Base-by-base conservation (phyloP, 2,113 vertebrate genomes). In the Rallus limicola region DNA sequence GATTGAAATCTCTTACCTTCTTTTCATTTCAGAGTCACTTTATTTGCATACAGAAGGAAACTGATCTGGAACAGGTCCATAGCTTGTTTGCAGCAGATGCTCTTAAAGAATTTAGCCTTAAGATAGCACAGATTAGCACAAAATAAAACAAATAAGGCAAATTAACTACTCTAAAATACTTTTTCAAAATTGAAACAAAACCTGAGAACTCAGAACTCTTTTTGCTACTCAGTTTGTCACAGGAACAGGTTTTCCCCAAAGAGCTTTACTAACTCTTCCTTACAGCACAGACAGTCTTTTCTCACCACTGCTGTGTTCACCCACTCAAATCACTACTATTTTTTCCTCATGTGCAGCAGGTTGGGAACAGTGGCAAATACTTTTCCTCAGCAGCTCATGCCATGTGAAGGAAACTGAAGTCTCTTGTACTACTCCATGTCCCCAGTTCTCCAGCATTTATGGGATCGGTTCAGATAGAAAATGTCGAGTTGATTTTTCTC, bases 71-170 rank as follows among this genome's bases (percentile, higher is more conserved):
- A 46, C 9, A 53, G 60, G 29, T 70, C 29, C 53, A 5, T 34
- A 58, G 58, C 18, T 69, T 48, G 2, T 21, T 63, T 60, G 40
- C 11, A 81, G 76, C 31, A 58, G 13, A 70, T 17, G 1, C 48
- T 55, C 36, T 50, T 62, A n/a, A 52, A 77, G 28, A 69, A 29
- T 76, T 83, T 56, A 69, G 17, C 16, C 44, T 65, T 56, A 76
- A 0, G 0, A 2, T 69, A 80, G 48, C 44, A 58, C 11, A 64
- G 21, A 16, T 65, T 42, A 74, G 24, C 19, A 10, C 12, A 55
- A 91, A 86, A 62, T 36, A 50, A 52, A 92, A 68, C 28, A 70
- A 58, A 36, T 36, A 82, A 62, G 29, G 4, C 26, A 88, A 65
- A 86, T 23, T 34, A 83, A 19, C 26, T 42, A 40, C 33, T 16